A percentile compares a stretch with the other conserved stretches of the same genome.
phyloP scores from a whole-genome alignment of 2,113 vertebrate species.

The Daphoenositta chrysoptera region DNA sequence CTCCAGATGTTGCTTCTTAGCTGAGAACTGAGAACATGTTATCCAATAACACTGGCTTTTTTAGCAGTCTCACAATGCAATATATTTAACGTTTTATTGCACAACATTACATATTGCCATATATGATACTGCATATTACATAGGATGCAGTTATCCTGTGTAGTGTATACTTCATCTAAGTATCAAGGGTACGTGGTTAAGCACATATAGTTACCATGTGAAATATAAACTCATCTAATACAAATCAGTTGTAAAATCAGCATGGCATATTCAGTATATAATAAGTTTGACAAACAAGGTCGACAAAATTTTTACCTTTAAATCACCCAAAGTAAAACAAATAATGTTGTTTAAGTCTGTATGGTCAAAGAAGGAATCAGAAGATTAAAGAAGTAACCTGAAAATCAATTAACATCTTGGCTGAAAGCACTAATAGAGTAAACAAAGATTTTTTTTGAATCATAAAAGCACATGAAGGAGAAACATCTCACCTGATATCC shows the following conservation, averaged over 20 bases:
- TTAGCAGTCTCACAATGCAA: not conserved
- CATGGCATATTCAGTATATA: not conserved
- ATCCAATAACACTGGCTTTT: not conserved
- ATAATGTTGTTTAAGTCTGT: not conserved
- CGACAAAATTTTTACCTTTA: not conserved
- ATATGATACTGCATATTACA: not conserved
- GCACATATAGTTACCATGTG: not conserved
- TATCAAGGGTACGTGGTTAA: not conserved
- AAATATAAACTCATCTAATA: not conserved
- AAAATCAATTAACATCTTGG: constrained; percentile 6
- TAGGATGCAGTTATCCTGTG: not conserved
- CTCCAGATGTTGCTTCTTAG: not conserved
- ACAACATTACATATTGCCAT: not conserved
- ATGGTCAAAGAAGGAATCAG: not conserved
- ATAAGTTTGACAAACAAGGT: not conserved
- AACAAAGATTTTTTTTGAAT: not conserved
- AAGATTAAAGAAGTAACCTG: not conserved
- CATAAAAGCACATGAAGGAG: not conserved
- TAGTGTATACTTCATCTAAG: not conserved
- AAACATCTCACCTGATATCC: not conserved
- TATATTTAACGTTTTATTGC: not conserved
- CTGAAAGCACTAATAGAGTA: not conserved
- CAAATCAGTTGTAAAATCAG: not conserved
- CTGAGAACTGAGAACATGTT: not conserved
- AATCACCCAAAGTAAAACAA: not conserved